phyloP scores from a whole-genome alignment of 1,140 invertebrate species.

The Pseudachorutes palmiensis region DNA sequence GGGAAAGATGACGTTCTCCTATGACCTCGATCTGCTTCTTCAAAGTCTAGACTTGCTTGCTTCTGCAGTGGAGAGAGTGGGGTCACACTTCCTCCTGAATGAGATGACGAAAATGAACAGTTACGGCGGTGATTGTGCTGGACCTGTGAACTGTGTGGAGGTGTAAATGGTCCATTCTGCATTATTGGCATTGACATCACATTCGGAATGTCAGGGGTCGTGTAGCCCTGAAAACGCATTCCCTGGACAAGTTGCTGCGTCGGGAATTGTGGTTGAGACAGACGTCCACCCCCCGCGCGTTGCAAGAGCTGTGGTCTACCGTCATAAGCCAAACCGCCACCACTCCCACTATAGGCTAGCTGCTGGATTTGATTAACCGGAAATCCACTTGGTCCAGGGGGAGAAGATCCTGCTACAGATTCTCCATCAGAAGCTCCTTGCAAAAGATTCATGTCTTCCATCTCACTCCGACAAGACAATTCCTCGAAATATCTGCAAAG shows the following conservation, averaged over 20 bases:
- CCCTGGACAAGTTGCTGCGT: too few relatives aligned
- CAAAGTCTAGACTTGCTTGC: conserved; percentile 4
- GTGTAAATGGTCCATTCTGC: too few relatives aligned
- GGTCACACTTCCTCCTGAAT: neutral
- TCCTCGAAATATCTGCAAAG: conserved; percentile 24
- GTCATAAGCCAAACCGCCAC: neutral
- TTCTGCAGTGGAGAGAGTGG: neutral
- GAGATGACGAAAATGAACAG: neutral
- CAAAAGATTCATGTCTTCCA: conserved; percentile 3
- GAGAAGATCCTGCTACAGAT: neutral
- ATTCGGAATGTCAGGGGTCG: too few relatives aligned
- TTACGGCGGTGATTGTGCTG: neutral
- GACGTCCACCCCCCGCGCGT: too few relatives aligned
- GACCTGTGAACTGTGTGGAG: too few relatives aligned
- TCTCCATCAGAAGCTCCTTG: conserved; percentile 4
- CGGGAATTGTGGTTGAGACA: too few relatives aligned
- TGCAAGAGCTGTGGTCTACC: neutral
- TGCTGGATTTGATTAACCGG: neutral
- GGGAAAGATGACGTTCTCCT: conserved; percentile 1
- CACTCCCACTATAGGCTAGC: neutral
- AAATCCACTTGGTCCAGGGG: conserved; percentile 4
- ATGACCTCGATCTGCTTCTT: neutral
- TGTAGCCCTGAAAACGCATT: too few relatives aligned
- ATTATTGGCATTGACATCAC: too few relatives aligned
- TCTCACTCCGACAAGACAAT: neutral